Percentiles rank a stretch among this genome's conserved stretches.
phyloP scores from a whole-genome alignment of 2,113 vertebrate genomes.

The Polypterus bichir region DNA sequence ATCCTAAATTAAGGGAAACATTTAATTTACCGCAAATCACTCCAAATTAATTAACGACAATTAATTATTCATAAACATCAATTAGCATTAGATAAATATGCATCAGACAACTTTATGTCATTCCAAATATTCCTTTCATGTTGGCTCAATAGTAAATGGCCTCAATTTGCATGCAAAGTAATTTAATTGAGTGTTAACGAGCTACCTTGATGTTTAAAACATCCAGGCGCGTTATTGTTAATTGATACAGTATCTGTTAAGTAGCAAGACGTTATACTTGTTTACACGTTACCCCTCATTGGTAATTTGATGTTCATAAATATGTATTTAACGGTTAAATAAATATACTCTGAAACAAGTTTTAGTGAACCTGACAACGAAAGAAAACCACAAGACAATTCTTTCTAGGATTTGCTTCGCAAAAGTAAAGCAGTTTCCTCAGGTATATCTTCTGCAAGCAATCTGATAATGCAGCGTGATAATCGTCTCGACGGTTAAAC shows the following conservation, averaged over 20 bases:
- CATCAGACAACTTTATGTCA: slow-evolving; percentile 47
- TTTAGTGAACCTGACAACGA: too few species aligned
- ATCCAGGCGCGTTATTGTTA: slow-evolving; percentile 30
- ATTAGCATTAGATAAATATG: slow-evolving; percentile 68
- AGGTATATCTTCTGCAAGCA: too few species aligned
- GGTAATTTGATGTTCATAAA: slow-evolving; percentile 3
- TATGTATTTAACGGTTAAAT: neutral
- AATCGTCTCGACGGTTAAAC: too few species aligned
- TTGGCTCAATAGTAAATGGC: slow-evolving; percentile 24
- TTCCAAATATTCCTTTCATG: slow-evolving; percentile 25
- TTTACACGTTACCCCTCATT: neutral
- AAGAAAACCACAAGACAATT: too few species aligned
- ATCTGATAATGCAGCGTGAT: too few species aligned
- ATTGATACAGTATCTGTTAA: slow-evolving; percentile 9
- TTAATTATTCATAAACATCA: slow-evolving; percentile 49
- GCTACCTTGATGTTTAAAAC: slow-evolving; percentile 28
- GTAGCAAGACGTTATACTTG: slow-evolving; percentile 1
- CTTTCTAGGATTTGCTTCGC: too few species aligned
- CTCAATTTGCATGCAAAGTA: slow-evolving; percentile 51
- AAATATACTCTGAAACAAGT: neutral
- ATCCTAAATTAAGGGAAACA: slow-evolving; percentile 42
- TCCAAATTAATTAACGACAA: slow-evolving; percentile 60
- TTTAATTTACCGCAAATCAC: slow-evolving; percentile 40
- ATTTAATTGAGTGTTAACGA: slow-evolving; percentile 53
- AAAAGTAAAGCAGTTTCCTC: too few species aligned